Evolutionary conservation across 1,140 invertebrate genomes (phyloP), one percentile per base, ranked within the genome.

Genomic region (Brachionus koreanus): DNA sequence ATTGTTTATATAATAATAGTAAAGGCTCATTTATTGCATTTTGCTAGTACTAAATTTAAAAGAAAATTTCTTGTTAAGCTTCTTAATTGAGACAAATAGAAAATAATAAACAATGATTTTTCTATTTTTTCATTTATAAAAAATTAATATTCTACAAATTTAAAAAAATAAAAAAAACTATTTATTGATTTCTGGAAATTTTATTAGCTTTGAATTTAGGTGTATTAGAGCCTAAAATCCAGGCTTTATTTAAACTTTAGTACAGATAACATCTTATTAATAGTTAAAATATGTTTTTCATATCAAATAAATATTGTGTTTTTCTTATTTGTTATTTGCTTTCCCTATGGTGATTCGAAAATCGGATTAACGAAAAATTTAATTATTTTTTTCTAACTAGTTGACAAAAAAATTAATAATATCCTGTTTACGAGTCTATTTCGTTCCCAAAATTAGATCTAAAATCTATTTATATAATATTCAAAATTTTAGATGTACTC

Each of bases 1-100:
- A 57, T 76, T 76, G 49, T 76, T 33, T 52, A 76, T 52, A 42
- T 76, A 76, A 57, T 76, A 76, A 57, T 52, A 35, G 16, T 76
- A 76, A 33, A 76, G 74, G 37, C 46, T 57, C 74, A 76, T 76
- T 76, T 69, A 69, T 69, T 65, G 33, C 65, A 69, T 69, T 39
- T 69, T 69, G 6, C 4, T 7, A n/a, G 12, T 16, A 69, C 13
- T 37, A 16, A 37, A 69, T n/a, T 69, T 10, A 69, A 69, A 69
- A 35, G 12, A 69, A 39, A 37, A 37, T 39, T 69, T 69, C n/a
- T 9, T 13, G 10, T 69, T 69, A 39, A 65, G 63, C 13, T 65
- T 65, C 63, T 37, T 65, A 33, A 37, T 65, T 65, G 33, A 65
- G 63, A 23, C 63, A 37, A 33, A 33, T 65, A 16, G 7, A 33